These are phyloP conservation scores for Takifugu flavidus DNA, from an alignment of 2,113 vertebrate species.

Conservation along the genomic window DNA sequence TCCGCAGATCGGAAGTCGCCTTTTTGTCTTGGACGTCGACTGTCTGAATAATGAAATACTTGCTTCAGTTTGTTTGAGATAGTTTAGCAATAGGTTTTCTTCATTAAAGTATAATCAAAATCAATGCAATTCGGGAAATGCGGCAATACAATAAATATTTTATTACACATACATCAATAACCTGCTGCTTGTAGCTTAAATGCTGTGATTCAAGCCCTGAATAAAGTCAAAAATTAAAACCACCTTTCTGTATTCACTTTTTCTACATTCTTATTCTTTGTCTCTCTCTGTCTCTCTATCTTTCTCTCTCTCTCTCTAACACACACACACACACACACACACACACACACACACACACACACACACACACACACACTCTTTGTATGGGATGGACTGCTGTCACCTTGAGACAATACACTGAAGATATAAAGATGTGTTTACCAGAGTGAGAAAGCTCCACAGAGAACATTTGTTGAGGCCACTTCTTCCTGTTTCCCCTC, in stretches of 20 bases:
- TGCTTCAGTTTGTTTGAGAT: no score
- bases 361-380: slow-evolving; percentile 24
- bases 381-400: slow-evolving; percentile 41
- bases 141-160: no score
- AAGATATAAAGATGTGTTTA: slow-evolving; percentile 74
- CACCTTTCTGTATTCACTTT: slow-evolving; percentile 14
- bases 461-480: background rate
- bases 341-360: slow-evolving; percentile 7
- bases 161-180: no score
- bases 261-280: slow-evolving; percentile 6
- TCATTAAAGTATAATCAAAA: no score
- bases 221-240: no score
- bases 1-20: background rate
- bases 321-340: background rate
- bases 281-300: background rate
- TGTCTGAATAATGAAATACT: background rate
- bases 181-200: no score
- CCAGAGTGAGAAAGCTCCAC: slow-evolving; percentile 14
- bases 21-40: background rate
- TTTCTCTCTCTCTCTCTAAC: background rate
- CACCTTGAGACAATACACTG: slow-evolving; percentile 55
- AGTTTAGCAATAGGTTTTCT: no score
- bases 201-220: no score
- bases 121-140: no score
- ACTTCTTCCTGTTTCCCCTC: slow-evolving; percentile 3